phyloP scores from a whole-genome alignment of 2,797 vertebrate genomes.

The Emydoidea blandingii region DNA sequence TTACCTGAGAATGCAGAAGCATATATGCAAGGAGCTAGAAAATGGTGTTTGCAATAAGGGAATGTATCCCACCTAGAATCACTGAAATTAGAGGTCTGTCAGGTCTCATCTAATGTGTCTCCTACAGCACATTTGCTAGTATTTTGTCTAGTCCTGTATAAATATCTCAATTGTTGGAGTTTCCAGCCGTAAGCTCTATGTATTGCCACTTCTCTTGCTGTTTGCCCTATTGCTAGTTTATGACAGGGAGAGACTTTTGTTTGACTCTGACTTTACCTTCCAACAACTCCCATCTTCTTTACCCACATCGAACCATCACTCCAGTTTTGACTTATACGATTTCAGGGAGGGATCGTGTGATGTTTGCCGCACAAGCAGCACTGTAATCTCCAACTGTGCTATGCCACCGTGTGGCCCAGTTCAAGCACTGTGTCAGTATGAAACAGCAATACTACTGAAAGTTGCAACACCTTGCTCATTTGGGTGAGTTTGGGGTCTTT shows the following conservation, averaged over 20 bases:
- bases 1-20: background rate
- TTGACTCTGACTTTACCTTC: background rate
- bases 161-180: background rate
- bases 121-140: background rate
- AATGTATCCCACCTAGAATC: background rate
- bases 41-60: background rate
- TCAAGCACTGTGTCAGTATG: background rate
- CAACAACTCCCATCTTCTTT: background rate
- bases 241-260: background rate
- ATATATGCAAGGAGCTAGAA: background rate
- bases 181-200: background rate
- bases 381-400: background rate
- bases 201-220: background rate
- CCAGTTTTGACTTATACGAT: background rate
- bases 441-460: background rate
- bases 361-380: background rate
- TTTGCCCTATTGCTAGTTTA: background rate
- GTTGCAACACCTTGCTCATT: background rate
- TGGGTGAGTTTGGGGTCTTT: background rate
- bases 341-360: background rate
- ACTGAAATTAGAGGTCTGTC: background rate
- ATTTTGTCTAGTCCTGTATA: background rate
- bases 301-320: background rate
- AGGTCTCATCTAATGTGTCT: background rate
- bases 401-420: background rate